A percentile compares a stretch with the other conserved stretches of the same genome.
Evolutionary conservation across 2,113 vertebrate species (phyloP).

Genomic region (Heliornis fulica): DNA sequence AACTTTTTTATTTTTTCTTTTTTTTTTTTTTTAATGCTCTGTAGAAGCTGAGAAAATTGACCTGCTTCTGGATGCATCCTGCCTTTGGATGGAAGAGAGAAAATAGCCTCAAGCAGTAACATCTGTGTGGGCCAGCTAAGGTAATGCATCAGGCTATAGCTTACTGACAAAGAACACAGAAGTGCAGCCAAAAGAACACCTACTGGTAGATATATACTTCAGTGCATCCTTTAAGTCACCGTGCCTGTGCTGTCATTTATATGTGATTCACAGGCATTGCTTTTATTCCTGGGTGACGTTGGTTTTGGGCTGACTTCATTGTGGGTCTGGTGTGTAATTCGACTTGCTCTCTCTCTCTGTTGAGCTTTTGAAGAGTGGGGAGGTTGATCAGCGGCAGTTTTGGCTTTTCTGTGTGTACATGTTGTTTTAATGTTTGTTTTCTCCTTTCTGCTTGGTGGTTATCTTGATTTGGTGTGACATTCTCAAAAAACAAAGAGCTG

Average conservation of each 20-base stretch:
- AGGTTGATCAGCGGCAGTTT: not conserved
- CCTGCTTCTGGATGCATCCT: slow-evolving; percentile 4
- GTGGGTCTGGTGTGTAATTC: not conserved
- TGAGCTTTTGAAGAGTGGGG: not conserved
- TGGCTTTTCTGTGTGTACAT: not conserved
- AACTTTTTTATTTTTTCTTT: not conserved
- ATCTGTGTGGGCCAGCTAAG: slow-evolving; percentile 43
- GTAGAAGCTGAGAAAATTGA: not conserved
- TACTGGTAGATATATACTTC: not conserved
- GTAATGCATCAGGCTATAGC: slow-evolving; percentile 29
- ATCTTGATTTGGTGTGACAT: not conserved
- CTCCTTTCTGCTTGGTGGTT: not conserved
- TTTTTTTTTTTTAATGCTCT: not conserved
- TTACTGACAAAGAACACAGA: not conserved
- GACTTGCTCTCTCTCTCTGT: not conserved
- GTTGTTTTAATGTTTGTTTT: not conserved
- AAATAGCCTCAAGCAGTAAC: slow-evolving; percentile 16
- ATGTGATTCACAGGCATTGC: not conserved
- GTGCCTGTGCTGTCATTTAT: not conserved
- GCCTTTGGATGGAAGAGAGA: not conserved
- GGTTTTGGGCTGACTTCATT: not conserved
- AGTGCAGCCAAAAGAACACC: not conserved
- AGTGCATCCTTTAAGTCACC: not conserved
- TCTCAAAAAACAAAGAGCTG: not conserved
- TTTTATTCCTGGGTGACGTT: not conserved